phyloP scores from a whole-genome alignment of 2,797 vertebrate species.

The Cynodonichthys magdalenae region DNA sequence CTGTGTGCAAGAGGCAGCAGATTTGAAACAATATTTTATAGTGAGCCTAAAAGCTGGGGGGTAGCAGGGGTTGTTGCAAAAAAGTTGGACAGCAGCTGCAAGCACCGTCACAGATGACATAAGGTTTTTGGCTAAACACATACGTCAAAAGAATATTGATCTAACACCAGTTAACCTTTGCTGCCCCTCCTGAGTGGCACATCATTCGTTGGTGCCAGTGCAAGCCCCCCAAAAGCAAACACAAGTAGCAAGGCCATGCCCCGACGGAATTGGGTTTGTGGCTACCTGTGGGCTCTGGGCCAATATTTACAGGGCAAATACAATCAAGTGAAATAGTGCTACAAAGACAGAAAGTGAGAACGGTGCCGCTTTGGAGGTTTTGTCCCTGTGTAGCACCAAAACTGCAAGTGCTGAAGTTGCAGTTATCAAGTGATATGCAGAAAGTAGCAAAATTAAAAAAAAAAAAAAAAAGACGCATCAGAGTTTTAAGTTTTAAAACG shows the following conservation, averaged over 20 bases:
- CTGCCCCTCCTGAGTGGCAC: conserved; percentile 26
- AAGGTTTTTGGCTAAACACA: conserved; percentile 10
- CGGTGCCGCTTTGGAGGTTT: conserved; percentile 23
- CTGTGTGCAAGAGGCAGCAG: conserved; percentile 51
- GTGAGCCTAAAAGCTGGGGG: conserved; percentile 25
- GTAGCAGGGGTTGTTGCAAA: conserved; percentile 1
- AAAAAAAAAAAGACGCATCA: neutral
- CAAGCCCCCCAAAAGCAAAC: conserved; percentile 65
- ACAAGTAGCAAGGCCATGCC: conserved; percentile 57
- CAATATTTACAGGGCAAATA: conserved; percentile 75
- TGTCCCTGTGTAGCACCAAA: conserved; percentile 7
- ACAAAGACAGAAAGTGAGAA: conserved; percentile 28
- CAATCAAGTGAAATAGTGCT: conserved; percentile 33
- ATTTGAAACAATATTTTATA: conserved; percentile 4
- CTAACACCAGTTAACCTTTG: conserved; percentile 46
- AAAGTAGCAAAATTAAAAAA: conserved; percentile 26
- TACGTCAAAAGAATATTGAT: conserved; percentile 53
- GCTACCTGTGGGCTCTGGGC: conserved; percentile 40
- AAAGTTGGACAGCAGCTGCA: neutral
- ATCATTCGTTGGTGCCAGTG: conserved; percentile 49
- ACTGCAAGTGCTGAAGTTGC: conserved; percentile 8
- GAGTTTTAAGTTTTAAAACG: neutral
- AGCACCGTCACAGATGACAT: conserved; percentile 7
- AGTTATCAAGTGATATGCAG: conserved; percentile 3
- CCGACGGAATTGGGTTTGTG: conserved; percentile 41